Evolutionary conservation across 2,888 invertebrate species (phyloP), one percentile per base, ranked within the genome.

Genomic region (Ophion ventricosus): DNA sequence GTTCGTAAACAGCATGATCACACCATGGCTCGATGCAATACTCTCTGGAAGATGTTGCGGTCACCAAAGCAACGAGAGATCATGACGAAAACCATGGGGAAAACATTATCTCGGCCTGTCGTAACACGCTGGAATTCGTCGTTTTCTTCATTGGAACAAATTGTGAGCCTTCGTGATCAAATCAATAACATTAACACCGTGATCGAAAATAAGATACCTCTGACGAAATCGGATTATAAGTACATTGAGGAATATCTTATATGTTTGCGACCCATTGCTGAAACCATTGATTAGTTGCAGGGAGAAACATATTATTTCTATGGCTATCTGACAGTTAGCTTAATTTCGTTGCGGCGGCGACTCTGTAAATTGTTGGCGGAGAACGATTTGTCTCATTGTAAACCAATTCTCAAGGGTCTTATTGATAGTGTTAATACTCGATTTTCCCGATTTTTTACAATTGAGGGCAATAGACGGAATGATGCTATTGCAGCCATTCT

Each of bases 131-230:
- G 69, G 83, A 79, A 79, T 74, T 83, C 78, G 23, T 79, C 69
- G 63, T 83, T 69, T 83, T 73, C 66, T 56, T 73, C 83, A 23
- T 40, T 83, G 26, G 63, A 67, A 63, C 83, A 83, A 79, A 83
- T 83, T 56, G 54, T 63, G 2, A 61, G 43, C 43, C 61, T 78
- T 14, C 56, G 61, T 23, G 61, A 26, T 43, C 54, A 67, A 74
- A 82, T 82, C 14, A 14, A 63, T 70, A 43, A 76, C 11, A 25
- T 66, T 20, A 40, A 49, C 67, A 59, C n/a, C 43, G 69, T 69
- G 17, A 66, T 61, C 26, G 63, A 59, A 25, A 78, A 67, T 67
- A 61, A 61, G 25, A 69, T 29, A 40, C 78, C 76, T 26, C 20
- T 82, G 56, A 70, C 25, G 11, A 64, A 76, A 49, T 35, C 56